Percentiles rank a stretch among this genome's conserved stretches.
phyloP scores from a whole-genome alignment of 2,888 invertebrate species.

The Helicoverpa assulta region DNA sequence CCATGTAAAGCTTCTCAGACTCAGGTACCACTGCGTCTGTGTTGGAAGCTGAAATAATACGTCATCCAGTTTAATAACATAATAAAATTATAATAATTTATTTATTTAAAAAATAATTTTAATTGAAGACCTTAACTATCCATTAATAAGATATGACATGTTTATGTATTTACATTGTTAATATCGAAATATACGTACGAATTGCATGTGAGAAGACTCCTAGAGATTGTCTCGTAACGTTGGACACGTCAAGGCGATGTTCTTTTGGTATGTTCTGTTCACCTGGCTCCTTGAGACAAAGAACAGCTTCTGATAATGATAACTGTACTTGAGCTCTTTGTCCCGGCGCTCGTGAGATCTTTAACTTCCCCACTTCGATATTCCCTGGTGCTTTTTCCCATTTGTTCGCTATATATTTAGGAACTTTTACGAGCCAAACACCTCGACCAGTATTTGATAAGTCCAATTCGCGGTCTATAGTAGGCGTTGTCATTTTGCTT shows the following conservation, averaged over 20 bases:
- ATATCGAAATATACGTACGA: slow-evolving; percentile 88
- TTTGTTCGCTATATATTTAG: slow-evolving; percentile 98
- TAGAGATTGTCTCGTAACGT: slow-evolving; percentile 96
- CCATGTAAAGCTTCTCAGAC: slow-evolving; percentile 96
- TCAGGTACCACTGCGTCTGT: slow-evolving; percentile 93
- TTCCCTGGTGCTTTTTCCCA: slow-evolving; percentile 98
- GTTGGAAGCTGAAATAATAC: slow-evolving; percentile 86
- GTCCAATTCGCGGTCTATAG: slow-evolving; percentile 95
- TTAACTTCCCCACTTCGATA: slow-evolving; percentile 97
- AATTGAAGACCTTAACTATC: not conserved
- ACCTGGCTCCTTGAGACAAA: slow-evolving; percentile 94
- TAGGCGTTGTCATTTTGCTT: slow-evolving; percentile 69
- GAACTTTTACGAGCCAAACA: slow-evolving; percentile 99
- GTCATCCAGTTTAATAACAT: not conserved
- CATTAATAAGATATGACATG: too few species aligned
- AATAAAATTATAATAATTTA: too few species aligned
- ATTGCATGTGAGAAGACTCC: slow-evolving; percentile 97
- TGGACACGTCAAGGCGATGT: slow-evolving; percentile 97
- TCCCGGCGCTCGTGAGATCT: slow-evolving; percentile 94
- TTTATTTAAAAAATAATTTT: too few species aligned
- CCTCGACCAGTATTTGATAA: slow-evolving; percentile 96
- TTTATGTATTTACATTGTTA: not conserved
- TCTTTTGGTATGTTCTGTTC: slow-evolving; percentile 97
- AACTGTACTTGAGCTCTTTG: slow-evolving; percentile 97
- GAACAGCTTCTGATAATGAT: slow-evolving; percentile 94